Conservation (phyloP, 2,888 invertebrate species). For the Campoplex capitator region DNA sequence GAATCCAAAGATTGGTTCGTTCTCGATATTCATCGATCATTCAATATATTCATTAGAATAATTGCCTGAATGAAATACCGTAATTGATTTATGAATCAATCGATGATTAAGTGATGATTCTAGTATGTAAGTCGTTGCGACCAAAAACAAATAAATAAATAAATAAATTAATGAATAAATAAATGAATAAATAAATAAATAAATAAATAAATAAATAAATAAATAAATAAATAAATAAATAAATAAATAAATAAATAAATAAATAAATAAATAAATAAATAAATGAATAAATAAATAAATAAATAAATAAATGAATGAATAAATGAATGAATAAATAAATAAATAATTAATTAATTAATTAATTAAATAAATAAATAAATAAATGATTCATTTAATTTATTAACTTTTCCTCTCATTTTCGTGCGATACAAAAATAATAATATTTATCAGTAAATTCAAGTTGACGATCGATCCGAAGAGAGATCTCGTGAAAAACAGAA, state of each 20-base stretch:
- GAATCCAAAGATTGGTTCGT: no score
- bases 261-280: no score
- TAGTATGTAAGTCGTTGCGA: no score
- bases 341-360: no score
- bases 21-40: neutral
- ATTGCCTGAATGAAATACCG: constrained; percentile 1
- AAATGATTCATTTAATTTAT: neutral
- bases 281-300: neutral
- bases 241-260: no score
- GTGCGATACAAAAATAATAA: neutral
- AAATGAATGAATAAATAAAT: no score
- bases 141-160: no score
- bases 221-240: no score
- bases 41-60: neutral
- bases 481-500: constrained; percentile 26
- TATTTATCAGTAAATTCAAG: neutral
- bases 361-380: no score
- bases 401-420: neutral
- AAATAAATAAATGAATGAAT: no score
- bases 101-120: no score
- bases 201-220: no score
- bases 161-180: neutral
- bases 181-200: neutral
- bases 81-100: neutral
- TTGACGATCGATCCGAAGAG: neutral